Percentiles rank a stretch among this genome's conserved stretches.
Conservation (phyloP, 2,113 vertebrate species). For the Callaeas wilsoni region DNA sequence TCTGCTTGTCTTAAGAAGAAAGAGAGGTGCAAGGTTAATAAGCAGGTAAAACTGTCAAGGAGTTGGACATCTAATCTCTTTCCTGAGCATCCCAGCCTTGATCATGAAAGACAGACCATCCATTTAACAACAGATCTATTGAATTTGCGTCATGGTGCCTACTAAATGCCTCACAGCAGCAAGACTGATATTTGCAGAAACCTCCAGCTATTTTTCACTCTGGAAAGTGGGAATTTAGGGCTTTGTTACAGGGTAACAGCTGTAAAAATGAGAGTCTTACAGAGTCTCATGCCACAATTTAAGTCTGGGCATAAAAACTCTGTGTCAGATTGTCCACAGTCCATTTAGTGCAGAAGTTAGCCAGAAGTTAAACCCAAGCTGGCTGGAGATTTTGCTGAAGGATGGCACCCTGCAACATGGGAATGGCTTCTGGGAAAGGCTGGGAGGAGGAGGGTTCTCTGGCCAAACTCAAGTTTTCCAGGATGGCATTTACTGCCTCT, state of each 20-base stretch:
- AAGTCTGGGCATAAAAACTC: background rate
- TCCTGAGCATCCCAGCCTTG: background rate
- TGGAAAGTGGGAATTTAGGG: background rate
- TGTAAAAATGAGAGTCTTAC: background rate
- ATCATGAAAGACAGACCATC: background rate
- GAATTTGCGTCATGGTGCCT: background rate
- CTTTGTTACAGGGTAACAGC: background rate
- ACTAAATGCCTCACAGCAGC: background rate
- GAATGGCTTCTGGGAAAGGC: background rate
- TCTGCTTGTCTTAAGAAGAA: background rate
- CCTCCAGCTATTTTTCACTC: background rate
- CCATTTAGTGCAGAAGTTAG: background rate
- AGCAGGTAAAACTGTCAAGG: background rate
- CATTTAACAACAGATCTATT: background rate
- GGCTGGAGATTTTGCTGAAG: background rate
- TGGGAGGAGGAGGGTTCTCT: accelerated
- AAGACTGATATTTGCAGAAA: background rate
- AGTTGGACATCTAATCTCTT: background rate
- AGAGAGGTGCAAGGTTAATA: background rate
- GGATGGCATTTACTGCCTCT: background rate
- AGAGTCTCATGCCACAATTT: background rate
- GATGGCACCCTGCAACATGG: background rate
- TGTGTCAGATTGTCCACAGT: background rate
- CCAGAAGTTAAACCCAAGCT: background rate
- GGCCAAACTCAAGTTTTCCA: background rate